Base-by-base conservation (phyloP, 2,113 vertebrate species). In the Jacana jacana region DNA sequence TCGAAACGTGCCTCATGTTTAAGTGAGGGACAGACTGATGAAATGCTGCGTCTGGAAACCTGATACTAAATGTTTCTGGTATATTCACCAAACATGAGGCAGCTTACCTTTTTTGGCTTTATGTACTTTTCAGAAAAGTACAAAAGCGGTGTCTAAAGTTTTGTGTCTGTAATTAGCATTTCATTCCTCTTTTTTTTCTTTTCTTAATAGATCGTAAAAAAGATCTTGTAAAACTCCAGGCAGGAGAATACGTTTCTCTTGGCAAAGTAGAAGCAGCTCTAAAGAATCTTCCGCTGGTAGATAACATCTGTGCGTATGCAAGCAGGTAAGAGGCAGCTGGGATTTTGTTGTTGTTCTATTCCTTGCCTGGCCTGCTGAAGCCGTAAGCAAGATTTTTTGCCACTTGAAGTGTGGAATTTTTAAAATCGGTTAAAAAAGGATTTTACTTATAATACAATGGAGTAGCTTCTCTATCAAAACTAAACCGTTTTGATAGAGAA, bases 291-390 rank as follows among this genome's bases (percentile, higher is more conserved):
- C 92, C 99, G 6, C 91, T 99, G 76, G 97, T 99, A 40, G 99
- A 99, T 98, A 99, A 99, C 96, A 99, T 99, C 91, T 99, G 99
- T 97, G 99, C 95, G 2, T 99, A 99, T 91, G 99, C 99, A 92
- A 99, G 98, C 98, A 99, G 99, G 99, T 99, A 97, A 97, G 97
- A 83, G 81, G 27, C 69, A 69, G 70, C 42, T 69, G 48, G 31
- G 63, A 1, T 16, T 87, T 65, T 14, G 23, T 64, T 66, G 13
- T 8, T 72, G 17, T 57, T 39, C 10, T 65, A 4, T 55, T 75
- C 58, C 58, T 58, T 83, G 12, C 39, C 60, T 75, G 31, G 79
- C 15, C 39, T 89, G 3, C 28, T 68, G 69, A 87, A 94, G 37
- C 17, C 5, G 0, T 46, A 65, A 37, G 22, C 58, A 83, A 68